A percentile compares a stretch with the other conserved stretches of the same genome.
Conservation (phyloP, 2,113 vertebrate species). For the Pollachius pollachius region DNA sequence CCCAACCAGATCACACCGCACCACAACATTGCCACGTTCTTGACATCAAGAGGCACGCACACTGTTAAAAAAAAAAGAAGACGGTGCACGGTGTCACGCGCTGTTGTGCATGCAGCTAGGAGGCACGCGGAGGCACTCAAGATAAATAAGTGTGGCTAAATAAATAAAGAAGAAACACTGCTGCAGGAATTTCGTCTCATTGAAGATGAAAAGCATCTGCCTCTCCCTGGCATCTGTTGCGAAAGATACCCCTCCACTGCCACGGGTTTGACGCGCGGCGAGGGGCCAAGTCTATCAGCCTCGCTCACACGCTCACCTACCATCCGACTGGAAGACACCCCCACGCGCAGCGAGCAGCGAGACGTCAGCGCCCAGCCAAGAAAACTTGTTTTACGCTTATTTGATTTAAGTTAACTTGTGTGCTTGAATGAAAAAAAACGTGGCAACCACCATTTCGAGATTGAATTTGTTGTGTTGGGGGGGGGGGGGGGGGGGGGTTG, state of each 20-base stretch:
- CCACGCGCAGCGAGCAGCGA: conserved; percentile 43
- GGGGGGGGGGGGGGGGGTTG: conserved; percentile 7
- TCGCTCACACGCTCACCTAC: conserved; percentile 26
- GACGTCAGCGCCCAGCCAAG: conserved; percentile 51
- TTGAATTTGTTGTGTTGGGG: conserved; percentile 20
- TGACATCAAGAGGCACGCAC: conserved; percentile 22
- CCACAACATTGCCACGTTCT: conserved; percentile 14
- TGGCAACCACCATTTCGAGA: conserved; percentile 34
- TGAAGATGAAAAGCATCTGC: conserved; percentile 74
- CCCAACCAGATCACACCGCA: conserved; percentile 19
- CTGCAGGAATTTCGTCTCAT: conserved; percentile 66
- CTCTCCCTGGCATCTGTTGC: conserved; percentile 65
- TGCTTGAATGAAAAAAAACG: conserved; percentile 30
- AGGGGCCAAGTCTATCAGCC: conserved; percentile 60
- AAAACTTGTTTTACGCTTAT: conserved; percentile 45
- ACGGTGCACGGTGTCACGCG: conserved; percentile 8
- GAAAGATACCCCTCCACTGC: conserved; percentile 66
- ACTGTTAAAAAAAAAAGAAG: conserved; percentile 21
- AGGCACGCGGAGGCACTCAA: conserved; percentile 43
- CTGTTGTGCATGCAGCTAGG: conserved; percentile 33
- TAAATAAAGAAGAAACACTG: conserved; percentile 64
- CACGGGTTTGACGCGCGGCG: conserved; percentile 59
- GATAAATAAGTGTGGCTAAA: conserved; percentile 60
- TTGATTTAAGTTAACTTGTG: conserved; percentile 39
- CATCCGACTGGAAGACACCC: conserved; percentile 35